A percentile compares a stretch with the other conserved stretches of the same genome.
phyloP scores from a whole-genome alignment of 2,113 vertebrate genomes.

The Cebus imitator region DNA sequence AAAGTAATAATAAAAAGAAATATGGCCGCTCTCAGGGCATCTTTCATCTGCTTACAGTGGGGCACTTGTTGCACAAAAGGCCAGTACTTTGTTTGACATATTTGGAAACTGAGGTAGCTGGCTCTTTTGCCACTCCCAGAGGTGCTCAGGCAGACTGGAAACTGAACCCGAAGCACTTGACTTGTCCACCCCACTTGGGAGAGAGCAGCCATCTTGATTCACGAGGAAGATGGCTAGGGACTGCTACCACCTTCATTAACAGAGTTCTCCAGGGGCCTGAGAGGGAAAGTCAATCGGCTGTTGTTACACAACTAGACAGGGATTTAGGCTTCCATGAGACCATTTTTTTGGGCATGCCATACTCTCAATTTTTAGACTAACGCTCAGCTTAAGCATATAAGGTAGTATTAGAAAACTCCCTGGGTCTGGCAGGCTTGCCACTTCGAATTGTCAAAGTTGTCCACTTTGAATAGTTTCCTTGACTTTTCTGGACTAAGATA shows the following conservation, averaged over 20 bases:
- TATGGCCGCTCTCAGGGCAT: neutral
- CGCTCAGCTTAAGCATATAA: neutral
- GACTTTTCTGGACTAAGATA: neutral
- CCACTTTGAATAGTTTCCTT: neutral
- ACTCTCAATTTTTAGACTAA: neutral
- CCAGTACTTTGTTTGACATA: slow-evolving; percentile 3
- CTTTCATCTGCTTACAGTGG: neutral
- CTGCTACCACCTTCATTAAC: neutral
- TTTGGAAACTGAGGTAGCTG: slow-evolving; percentile 71
- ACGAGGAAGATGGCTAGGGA: too few relatives aligned
- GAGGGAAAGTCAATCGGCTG: neutral
- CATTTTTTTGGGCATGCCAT: neutral
- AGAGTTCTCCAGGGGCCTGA: neutral
- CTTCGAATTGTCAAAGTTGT: too few relatives aligned
- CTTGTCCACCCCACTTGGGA: neutral
- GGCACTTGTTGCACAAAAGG: slow-evolving; percentile 53
- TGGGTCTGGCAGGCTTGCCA: neutral
- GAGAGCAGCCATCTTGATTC: neutral
- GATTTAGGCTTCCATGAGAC: neutral
- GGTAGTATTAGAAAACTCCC: neutral
- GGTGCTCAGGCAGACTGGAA: neutral
- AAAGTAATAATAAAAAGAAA: slow-evolving; percentile 57
- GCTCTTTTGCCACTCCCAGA: neutral
- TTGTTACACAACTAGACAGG: neutral
- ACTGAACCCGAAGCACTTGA: neutral